Base-by-base conservation (phyloP, 2,113 vertebrate genomes). In the Pomatorhinus ruficollis region DNA sequence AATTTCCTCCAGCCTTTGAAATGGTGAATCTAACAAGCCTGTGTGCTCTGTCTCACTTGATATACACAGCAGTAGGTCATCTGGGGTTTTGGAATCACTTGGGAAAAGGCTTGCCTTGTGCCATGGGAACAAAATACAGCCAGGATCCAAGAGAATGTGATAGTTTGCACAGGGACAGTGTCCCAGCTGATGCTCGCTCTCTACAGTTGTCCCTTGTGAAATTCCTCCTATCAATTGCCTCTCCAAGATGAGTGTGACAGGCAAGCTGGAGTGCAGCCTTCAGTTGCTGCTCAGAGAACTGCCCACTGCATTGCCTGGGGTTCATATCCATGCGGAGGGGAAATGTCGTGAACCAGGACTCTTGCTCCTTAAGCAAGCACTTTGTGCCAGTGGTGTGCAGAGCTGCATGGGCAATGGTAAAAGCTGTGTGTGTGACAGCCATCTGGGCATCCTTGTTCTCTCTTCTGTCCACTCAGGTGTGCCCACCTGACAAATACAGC, bases 241-340 rank as follows among this genome's bases (percentile, higher is more conserved):
- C 27, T 96, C 45, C 47, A 71, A 27, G 39, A 12, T 30, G 31
- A 39, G 24, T 52, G 39, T 44, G 87, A 30, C 45, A 52, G 24
- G 35, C 47, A 83, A 30, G 47, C 11, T 10, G n/a, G 52, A 57
- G 28, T 18, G 24, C 27, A 69, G 35, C 89, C 85, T 72, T 68
- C 44, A 60, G 0, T 7, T 1, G 2, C 54, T 72, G 42, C 71
- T 89, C 17, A 17, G 70, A 45, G 71, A 71, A 16, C 13, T 54
- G 57, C 85, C 10, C 28, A 8, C 30, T 56, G 33, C 14, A 1
- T 17, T 65, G 18, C 5, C 4, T 40, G 56, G 17, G 25, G 7
- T 49, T 87, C 1, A 2, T 27, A 70, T 30, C 33, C 6, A 6
- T 18, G 40, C 0, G 0, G 20, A 37, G 15, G 20, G 1, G 4